Evolutionary conservation across 2,888 invertebrate genomes (phyloP).

Genomic region (Tiphia femorata): DNA sequence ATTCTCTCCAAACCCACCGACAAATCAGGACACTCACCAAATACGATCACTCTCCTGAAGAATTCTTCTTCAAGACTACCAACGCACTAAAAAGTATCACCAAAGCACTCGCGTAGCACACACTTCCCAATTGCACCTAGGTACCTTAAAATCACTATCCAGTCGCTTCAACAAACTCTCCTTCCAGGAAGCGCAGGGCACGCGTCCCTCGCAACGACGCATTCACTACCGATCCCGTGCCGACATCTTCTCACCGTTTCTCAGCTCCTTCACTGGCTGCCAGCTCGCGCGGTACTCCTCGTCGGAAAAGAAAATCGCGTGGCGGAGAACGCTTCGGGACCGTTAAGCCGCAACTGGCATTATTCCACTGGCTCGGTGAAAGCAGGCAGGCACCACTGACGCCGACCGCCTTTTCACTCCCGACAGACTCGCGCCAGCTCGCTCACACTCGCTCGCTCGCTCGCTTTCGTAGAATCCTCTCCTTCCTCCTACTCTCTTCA

Average conservation of each 20-base stretch:
- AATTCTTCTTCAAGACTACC: no score
- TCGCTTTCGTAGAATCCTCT: background rate
- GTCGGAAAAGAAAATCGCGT: constrained; percentile 16
- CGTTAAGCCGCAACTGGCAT: constrained; percentile 43
- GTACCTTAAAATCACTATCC: no score
- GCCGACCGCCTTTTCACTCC: constrained; percentile 61
- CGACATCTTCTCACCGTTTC: background rate
- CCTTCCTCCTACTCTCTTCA: background rate
- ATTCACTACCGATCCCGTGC: no score
- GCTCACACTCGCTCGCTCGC: background rate
- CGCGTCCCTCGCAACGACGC: no score
- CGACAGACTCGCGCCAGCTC: background rate
- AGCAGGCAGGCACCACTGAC: constrained; percentile 42
- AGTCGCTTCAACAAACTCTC: no score
- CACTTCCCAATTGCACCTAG: no score
- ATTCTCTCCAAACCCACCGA: no score
- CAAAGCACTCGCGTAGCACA: no score
- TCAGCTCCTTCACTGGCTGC: background rate
- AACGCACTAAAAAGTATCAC: no score
- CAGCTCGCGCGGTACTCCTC: background rate
- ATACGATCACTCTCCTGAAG: no score
- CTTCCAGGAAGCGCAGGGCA: no score
- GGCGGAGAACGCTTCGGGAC: constrained; percentile 15
- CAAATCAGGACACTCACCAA: no score
- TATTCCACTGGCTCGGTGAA: constrained; percentile 49